These are phyloP conservation scores for Phoeniculus purpureus DNA, from an alignment of 2,797 vertebrate genomes.

Conservation along the genomic window DNA sequence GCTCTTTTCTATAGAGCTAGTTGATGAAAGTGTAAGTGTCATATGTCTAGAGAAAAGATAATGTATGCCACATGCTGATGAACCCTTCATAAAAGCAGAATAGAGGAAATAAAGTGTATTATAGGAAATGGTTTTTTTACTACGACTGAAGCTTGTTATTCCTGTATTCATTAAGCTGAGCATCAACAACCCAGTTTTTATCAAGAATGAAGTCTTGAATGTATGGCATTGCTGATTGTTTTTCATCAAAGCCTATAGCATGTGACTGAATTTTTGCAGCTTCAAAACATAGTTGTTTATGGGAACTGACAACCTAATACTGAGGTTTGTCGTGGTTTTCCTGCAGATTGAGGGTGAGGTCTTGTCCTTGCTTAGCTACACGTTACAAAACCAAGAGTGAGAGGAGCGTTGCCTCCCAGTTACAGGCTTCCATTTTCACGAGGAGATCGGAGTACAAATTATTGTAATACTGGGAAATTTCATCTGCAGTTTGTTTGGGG, in stretches of 20 bases:
- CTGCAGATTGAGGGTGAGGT: not conserved
- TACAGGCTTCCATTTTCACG: constrained; percentile 42
- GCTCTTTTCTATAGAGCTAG: constrained; percentile 95
- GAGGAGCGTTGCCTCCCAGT: constrained; percentile 15
- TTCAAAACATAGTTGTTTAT: constrained; percentile 56
- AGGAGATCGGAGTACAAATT: constrained; percentile 31
- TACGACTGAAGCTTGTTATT: constrained; percentile 18
- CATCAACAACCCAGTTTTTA: constrained; percentile 17
- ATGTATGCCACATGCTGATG: constrained; percentile 41
- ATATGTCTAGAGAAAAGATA: not conserved
- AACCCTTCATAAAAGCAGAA: constrained; percentile 39
- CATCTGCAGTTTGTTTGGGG: constrained; percentile 49
- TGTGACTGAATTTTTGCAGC: constrained; percentile 52
- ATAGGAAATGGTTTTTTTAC: constrained; percentile 47
- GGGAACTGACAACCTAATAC: constrained; percentile 24
- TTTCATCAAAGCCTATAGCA: constrained; percentile 46
- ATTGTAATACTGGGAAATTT: constrained; percentile 11
- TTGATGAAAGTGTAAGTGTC: constrained; percentile 94
- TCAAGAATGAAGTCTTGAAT: constrained; percentile 33
- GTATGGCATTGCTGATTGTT: constrained; percentile 38
- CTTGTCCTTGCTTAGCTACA: not conserved
- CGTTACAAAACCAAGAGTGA: not conserved
- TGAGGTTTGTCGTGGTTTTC: constrained; percentile 8
- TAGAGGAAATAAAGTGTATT: constrained; percentile 35
- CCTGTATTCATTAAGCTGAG: constrained; percentile 40